A percentile compares a stretch with the other conserved stretches of the same genome.
phyloP scores from a whole-genome alignment of 2,888 invertebrate species.

The Seira sanloemensis region DNA sequence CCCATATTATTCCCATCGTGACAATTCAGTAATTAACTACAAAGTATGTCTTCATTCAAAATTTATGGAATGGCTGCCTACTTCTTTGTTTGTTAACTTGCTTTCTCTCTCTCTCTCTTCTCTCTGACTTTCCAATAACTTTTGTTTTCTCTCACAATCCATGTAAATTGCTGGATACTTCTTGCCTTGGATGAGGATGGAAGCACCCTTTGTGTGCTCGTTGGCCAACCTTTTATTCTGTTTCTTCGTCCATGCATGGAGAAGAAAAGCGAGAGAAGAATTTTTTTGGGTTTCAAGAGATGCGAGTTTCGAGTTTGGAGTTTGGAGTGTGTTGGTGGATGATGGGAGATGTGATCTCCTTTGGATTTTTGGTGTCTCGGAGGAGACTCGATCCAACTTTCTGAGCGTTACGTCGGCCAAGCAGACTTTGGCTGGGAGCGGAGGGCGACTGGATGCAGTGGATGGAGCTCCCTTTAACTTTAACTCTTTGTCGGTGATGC shows the following conservation, averaged over 20 bases:
- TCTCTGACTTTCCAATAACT: slow-evolving; percentile 26
- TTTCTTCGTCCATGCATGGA: not conserved
- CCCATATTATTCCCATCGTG: slow-evolving; percentile 72
- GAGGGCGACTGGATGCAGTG: not conserved
- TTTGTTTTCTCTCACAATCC: not conserved
- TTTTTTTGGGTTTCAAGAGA: not conserved
- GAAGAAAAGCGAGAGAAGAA: slow-evolving; percentile 1
- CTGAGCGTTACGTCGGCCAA: slow-evolving; percentile 2
- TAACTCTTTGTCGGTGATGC: not conserved
- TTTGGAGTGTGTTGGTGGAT: not conserved
- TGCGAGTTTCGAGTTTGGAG: not conserved
- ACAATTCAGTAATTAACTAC: slow-evolving; percentile 74
- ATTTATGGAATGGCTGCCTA: slow-evolving; percentile 70
- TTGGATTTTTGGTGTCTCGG: slow-evolving; percentile 40
- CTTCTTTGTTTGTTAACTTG: slow-evolving; percentile 57
- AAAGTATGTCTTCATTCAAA: slow-evolving; percentile 73
- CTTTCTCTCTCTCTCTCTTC: slow-evolving; percentile 58
- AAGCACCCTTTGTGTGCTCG: not conserved
- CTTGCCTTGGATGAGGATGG: not conserved
- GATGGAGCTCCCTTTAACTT: slow-evolving; percentile 5
- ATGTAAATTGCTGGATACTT: slow-evolving; percentile 18
- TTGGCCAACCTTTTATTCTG: not conserved
- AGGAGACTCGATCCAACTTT: slow-evolving; percentile 41
- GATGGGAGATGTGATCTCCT: not conserved
- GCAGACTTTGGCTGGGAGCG: not conserved